Evolutionary conservation across 1,140 invertebrate genomes (phyloP), one percentile per base, ranked within the genome.

Genomic region (Saccostrea cuccullata): DNA sequence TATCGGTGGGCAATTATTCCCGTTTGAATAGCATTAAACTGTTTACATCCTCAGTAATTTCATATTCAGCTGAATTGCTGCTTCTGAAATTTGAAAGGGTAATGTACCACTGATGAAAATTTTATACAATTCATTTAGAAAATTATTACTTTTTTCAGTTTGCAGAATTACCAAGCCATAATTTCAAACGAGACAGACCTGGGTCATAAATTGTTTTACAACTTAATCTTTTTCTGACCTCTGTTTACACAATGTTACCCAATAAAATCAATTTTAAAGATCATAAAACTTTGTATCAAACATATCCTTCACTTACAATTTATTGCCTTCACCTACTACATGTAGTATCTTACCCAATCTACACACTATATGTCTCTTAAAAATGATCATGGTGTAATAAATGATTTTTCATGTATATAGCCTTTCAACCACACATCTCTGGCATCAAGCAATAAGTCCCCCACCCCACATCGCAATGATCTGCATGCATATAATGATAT

Each of bases 1-100:
- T 30, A 77, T 77, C 36, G 70, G 70, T 36, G 70, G 70, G 70
- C 70, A 77, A 77, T 77, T 77, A 77, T 77, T 77, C 70, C 12
- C 26, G 70, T 77, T 30, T 30, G 70, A 77, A 77, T 15, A 77
- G 70, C 30, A 77, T 77, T 77, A 40, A 77, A 77, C 70, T 77
- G 70, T 36, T 77, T 77, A 77, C 70, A 77, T 77, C 70, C 70
- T 77, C 70, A 15, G 23, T 77, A 30, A 77, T 36, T 77, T 36
- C 70, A 77, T 36, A 30, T 77, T 77, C 70, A 30, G 9, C 23
- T 26, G 11, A 30, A 36, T 67, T n/a, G 17, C 20, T 20, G 60
- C 60, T 67, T 67, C 20, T 67, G 60, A 30, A 77, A 30, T 77
- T 26, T 30, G 70, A 30, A 77, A 77, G 70, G 70, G 70, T 77